Base-by-base conservation (phyloP, 2,888 invertebrate genomes). In the Ectobius pallidus region DNA sequence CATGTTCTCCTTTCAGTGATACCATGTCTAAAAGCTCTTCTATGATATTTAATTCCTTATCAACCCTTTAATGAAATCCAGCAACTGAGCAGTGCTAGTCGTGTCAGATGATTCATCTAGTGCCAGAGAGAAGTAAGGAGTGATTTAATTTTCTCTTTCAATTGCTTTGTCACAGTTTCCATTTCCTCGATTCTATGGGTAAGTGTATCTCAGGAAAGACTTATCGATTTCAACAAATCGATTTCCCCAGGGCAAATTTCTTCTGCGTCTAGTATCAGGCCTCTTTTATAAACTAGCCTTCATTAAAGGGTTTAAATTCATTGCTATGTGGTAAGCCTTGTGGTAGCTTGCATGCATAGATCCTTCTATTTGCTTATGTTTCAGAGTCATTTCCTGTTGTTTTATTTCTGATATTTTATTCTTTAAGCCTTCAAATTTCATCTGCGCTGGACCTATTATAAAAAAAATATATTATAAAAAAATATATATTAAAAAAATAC, bases 121-220 rank as follows among this genome's bases (percentile, higher is more conserved):
- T n/a, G n/a, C n/a, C n/a, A n/a, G n/a, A n/a, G n/a, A n/a, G n/a
- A n/a, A n/a, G n/a, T n/a, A n/a, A n/a, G n/a, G n/a, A n/a, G n/a
- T n/a, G n/a, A n/a, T n/a, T n/a, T n/a, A n/a, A n/a, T n/a, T n/a
- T n/a, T n/a, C n/a, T n/a, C n/a, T n/a, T n/a, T n/a, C n/a, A n/a
- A n/a, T n/a, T n/a, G n/a, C n/a, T n/a, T n/a, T n/a, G n/a, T n/a
- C n/a, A n/a, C n/a, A n/a, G n/a, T n/a, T n/a, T n/a, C n/a, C n/a
- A n/a, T n/a, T n/a, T n/a, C n/a, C n/a, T n/a, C n/a, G n/a, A n/a
- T n/a, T n/a, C n/a, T n/a, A n/a, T n/a, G n/a, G n/a, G n/a, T n/a
- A n/a, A n/a, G n/a, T n/a, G n/a, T n/a, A n/a, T 52, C 49, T 49
- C 49, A 14, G 49, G 49, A 49, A 49, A 49, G 49, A n/a, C 49